phyloP scores from a whole-genome alignment of 2,888 invertebrate species.

The Drosophila atripex region DNA sequence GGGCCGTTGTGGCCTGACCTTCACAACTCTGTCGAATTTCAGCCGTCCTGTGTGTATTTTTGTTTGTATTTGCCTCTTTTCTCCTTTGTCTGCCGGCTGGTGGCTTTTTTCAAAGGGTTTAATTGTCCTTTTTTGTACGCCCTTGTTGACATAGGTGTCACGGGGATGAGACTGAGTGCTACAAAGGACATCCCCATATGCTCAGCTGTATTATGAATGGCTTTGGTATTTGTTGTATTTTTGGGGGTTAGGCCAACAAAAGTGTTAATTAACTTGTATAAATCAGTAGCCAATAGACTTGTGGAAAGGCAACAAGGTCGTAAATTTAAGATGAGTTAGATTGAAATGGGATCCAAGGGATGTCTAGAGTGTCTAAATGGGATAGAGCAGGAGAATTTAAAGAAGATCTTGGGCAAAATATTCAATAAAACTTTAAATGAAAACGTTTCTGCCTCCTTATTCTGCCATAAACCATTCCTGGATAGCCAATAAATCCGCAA shows the following conservation, averaged over 20 bases:
- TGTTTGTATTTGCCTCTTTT: constrained; percentile 52
- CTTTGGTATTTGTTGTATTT: constrained; percentile 30
- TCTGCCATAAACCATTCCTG: constrained; percentile 48
- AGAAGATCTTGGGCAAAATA: neutral
- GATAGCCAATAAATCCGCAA: constrained; percentile 61
- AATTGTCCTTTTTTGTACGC: constrained; percentile 70
- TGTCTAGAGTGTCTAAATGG: constrained; percentile 17
- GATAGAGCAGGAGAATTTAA: neutral
- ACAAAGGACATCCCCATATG: constrained; percentile 41
- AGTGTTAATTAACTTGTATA: constrained; percentile 78
- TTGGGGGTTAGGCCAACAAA: constrained; percentile 48
- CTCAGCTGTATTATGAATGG: constrained; percentile 37
- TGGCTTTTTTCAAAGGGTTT: constrained; percentile 67
- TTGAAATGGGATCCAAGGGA: constrained; percentile 24
- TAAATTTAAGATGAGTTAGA: constrained; percentile 22
- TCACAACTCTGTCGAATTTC: constrained; percentile 28
- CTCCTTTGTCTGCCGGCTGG: constrained; percentile 53
- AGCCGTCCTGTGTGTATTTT: constrained; percentile 42
- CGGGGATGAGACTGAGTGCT: constrained; percentile 16
- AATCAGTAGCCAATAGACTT: constrained; percentile 65
- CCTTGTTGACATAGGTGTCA: constrained; percentile 71
- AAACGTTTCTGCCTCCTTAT: constrained; percentile 2
- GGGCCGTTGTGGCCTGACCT: constrained; percentile 51
- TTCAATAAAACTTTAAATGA: neutral
- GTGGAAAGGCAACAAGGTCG: constrained; percentile 14